phyloP scores from a whole-genome alignment of 30 jellyfish, hydroid and myxozoan genomes.

The Hydra vulgaris region DNA sequence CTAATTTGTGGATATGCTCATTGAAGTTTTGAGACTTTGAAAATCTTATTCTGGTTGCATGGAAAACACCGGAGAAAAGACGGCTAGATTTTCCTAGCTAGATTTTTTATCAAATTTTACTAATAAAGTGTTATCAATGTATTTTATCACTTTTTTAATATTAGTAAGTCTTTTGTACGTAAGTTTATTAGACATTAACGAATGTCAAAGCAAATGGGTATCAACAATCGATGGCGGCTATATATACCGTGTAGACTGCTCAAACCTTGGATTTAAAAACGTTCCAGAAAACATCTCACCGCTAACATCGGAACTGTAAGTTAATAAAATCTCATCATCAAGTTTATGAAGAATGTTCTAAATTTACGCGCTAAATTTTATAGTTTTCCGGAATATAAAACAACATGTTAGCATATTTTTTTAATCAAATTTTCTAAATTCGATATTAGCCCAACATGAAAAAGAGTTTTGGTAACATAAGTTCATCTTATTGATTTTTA shows the following conservation, averaged over 20 bases:
- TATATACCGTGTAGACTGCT: constrained; percentile 62
- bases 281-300: constrained; percentile 59
- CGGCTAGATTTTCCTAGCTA: neutral
- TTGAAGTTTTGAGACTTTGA: neutral
- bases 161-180: neutral
- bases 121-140: neutral
- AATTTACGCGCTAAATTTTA: neutral
- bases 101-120: neutral
- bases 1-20: neutral
- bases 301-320: constrained; percentile 80
- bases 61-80: neutral
- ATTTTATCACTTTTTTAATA: neutral
- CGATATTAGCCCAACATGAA: too few species aligned
- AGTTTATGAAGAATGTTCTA: too few species aligned
- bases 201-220: constrained; percentile 23
- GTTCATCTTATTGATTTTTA: too few species aligned
- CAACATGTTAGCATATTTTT: too few species aligned
- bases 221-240: constrained; percentile 1
- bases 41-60: neutral
- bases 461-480: too few species aligned
- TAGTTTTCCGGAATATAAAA: too few species aligned
- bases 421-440: too few species aligned
- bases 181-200: constrained; percentile 9
- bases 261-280: constrained; percentile 67
- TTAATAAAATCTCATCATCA: too few species aligned